phyloP scores from a whole-genome alignment of 2,888 invertebrate genomes.

The Leptopilina drosophilae region DNA sequence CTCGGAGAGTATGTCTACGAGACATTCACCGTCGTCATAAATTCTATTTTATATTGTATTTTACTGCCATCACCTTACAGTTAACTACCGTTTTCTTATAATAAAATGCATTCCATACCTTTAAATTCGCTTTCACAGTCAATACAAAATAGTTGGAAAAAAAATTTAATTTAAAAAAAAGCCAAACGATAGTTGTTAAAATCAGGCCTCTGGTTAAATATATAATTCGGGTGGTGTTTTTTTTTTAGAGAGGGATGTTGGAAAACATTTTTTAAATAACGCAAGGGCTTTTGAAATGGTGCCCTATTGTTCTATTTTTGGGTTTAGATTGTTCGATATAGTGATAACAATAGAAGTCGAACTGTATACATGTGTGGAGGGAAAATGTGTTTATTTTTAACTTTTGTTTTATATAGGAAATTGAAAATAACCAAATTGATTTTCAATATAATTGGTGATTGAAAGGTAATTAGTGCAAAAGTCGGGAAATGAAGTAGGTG shows the following conservation, averaged over 20 bases:
- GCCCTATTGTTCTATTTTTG: not conserved
- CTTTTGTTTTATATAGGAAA: not conserved
- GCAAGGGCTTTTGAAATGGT: no score
- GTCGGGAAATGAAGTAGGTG: no score
- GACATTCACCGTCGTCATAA: constrained; percentile 33
- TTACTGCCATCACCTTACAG: constrained; percentile 19
- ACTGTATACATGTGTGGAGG: not conserved
- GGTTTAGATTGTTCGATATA: not conserved
- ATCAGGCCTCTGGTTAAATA: no score
- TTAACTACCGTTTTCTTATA: constrained; percentile 31
- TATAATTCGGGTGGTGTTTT: no score
- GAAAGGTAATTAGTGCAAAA: not conserved
- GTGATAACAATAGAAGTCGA: not conserved
- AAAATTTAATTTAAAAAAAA: no score
- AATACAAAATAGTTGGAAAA: not conserved
- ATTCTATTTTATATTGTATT: constrained; percentile 36
- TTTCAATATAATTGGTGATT: not conserved
- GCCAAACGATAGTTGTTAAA: no score
- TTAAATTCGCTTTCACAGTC: constrained; percentile 27
- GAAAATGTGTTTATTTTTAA: not conserved
- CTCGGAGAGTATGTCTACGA: constrained; percentile 25
- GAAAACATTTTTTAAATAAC: no score
- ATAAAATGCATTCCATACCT: constrained; percentile 35
- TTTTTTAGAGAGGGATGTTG: no score
- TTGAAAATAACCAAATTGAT: not conserved